Conservation (phyloP, 2,888 invertebrate genomes). For the Lasioglossum villosulum region DNA sequence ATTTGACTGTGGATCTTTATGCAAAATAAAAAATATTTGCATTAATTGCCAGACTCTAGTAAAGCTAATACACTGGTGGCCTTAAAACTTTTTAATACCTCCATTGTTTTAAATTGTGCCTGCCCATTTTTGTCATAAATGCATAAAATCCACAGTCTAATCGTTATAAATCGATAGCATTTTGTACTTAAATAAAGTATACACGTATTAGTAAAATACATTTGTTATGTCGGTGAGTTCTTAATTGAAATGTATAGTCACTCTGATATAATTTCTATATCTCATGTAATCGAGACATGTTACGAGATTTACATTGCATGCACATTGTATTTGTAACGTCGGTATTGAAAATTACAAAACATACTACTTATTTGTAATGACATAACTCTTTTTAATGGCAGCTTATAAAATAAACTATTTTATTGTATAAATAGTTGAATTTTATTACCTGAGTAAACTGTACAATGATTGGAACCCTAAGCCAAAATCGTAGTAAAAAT, state of each 20-base stretch:
- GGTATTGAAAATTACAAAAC: conserved; percentile 27
- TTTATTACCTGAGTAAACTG: conserved; percentile 7
- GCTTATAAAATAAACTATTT: conserved; percentile 74
- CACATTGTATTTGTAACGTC: conserved; percentile 45
- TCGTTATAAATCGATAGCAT: conserved; percentile 30
- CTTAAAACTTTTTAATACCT: too few relatives aligned
- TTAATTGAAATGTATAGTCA: conserved; percentile 42
- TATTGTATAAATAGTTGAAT: conserved; percentile 59
- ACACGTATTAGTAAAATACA: conserved; percentile 26
- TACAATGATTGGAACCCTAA: too few relatives aligned
- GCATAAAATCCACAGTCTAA: too few relatives aligned
- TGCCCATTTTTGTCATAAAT: too few relatives aligned
- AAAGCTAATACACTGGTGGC: too few relatives aligned
- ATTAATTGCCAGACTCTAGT: too few relatives aligned
- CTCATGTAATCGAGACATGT: conserved; percentile 35
- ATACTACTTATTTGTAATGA: conserved; percentile 64
- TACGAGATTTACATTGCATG: conserved; percentile 14
- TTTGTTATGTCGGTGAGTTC: conserved; percentile 31
- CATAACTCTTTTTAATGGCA: conserved; percentile 71
- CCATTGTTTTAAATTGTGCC: too few relatives aligned
- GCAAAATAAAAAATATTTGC: too few relatives aligned
- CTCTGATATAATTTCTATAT: conserved; percentile 42
- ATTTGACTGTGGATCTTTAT: too few relatives aligned
- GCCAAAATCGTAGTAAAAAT: too few relatives aligned
- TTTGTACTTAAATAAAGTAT: conserved; percentile 60